Evolutionary conservation across 2,888 invertebrate species (phyloP).

Genomic region (Drosophila mimica): DNA sequence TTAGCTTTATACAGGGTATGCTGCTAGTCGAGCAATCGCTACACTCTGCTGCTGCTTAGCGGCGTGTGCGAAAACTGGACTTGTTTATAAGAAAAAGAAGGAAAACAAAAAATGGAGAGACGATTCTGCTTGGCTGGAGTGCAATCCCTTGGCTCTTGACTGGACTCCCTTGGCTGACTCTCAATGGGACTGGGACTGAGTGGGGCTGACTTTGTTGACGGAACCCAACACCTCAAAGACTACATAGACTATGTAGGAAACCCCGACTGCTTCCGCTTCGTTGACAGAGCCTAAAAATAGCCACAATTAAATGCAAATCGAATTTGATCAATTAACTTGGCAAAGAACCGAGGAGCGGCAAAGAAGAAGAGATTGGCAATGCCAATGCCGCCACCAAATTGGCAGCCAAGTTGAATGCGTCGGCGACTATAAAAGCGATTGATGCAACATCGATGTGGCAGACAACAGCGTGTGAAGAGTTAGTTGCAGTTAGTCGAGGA

Average conservation of each 20-base stretch:
- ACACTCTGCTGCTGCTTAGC: conserved; percentile 29
- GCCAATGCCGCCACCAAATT: conserved; percentile 4
- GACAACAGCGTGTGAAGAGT: conserved; percentile 59
- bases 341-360: conserved; percentile 31
- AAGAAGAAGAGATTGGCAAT: conserved; percentile 61
- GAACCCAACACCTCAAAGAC: conserved; percentile 20
- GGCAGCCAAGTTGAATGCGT: conserved; percentile 31
- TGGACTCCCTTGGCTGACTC: conserved; percentile 53
- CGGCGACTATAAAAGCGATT: conserved; percentile 78
- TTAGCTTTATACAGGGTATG: background rate
- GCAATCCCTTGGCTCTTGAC: conserved; percentile 19
- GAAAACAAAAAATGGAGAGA: background rate
- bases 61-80: conserved; percentile 51
- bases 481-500: conserved; percentile 35
- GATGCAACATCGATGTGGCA: conserved; percentile 14
- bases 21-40: background rate
- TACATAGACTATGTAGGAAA: background rate
- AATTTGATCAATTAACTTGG: conserved; percentile 63
- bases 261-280: conserved; percentile 43
- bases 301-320: conserved; percentile 74
- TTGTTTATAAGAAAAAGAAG: conserved; percentile 15
- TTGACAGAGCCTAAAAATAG: conserved; percentile 62
- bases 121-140: conserved; percentile 22
- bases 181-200: conserved; percentile 49
- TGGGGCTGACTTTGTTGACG: conserved; percentile 20